phyloP scores from a whole-genome alignment of 2,113 vertebrate species.

The Stegostoma tigrinum region DNA sequence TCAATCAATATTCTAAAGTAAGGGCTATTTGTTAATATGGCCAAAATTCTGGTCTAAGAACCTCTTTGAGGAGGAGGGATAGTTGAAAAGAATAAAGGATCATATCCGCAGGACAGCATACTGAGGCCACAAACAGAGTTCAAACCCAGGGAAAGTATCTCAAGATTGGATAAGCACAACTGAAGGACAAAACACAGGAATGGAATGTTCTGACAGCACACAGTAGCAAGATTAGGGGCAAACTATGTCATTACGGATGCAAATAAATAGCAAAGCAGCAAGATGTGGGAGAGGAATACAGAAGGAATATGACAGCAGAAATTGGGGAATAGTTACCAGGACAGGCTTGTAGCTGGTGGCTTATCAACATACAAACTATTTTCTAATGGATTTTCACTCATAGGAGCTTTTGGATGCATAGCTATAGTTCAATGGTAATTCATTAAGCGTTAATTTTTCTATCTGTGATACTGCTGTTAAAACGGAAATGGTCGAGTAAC shows the following conservation, averaged over 20 bases:
- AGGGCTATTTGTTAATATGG: not conserved
- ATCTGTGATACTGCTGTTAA: not conserved
- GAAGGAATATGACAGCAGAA: not conserved
- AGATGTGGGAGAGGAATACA: not conserved
- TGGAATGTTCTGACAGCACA: not conserved
- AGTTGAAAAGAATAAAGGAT: not conserved
- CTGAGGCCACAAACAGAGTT: not conserved
- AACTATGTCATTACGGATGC: not conserved
- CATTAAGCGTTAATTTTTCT: not conserved
- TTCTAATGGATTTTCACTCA: not conserved
- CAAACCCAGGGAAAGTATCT: not conserved
- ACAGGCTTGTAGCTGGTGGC: not conserved
- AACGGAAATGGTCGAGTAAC: slow-evolving; percentile 20
- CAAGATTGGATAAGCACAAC: not conserved
- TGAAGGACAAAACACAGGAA: not conserved
- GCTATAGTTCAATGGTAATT: not conserved
- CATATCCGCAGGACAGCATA: not conserved
- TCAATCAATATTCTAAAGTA: not conserved
- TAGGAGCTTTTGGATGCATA: not conserved
- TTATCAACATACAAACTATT: not conserved
- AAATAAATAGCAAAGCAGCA: not conserved
- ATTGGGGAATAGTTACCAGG: not conserved
- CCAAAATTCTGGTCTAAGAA: not conserved
- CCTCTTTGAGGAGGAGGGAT: not conserved
- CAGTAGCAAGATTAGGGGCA: not conserved